Base-by-base conservation (phyloP, 2,113 vertebrate genomes). In the Semnornis frantzii region DNA sequence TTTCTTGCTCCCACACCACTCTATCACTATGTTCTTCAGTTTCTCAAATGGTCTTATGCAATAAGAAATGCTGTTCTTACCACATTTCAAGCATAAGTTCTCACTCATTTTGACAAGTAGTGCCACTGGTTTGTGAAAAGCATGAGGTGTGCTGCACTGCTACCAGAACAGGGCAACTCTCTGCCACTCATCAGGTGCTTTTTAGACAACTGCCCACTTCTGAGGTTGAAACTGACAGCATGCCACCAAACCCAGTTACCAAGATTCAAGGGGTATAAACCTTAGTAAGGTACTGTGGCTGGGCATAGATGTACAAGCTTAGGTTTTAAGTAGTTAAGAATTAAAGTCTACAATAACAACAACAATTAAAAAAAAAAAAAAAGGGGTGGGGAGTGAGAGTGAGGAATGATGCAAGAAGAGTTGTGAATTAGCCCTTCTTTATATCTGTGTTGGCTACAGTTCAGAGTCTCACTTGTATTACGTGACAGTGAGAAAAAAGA, bases 171-270 rank as follows among this genome's bases (percentile, higher is more conserved):
- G 50, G 50, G 30, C 57, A 44, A 5, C 0, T 1, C 52, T 48
- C 42, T 59, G 37, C 39, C 9, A 3, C 48, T 65, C n/a, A 37
- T 39, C 50, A 68, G 62, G 30, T 39, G 19, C 31, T 6, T 60
- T 37, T 46, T 20, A 75, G 44, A 33, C 10, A 69, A 3, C 2
- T 3, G 7, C 7, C 3, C 1, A 0, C 39, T 79, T 64, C 65
- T 0, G 1, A 18, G 27, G 48, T 10, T 0, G 2, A 86, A 83
- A 39, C 15, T 1, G 6, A 13, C 20, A 64, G 13, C 16, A 15
- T 7, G 62, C 6, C 28, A 25, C 5, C 19, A 65, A 12, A 23
- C 30, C 7, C 18, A 50, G 9, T 28, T 33, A 27, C 1, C 15
- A 44, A 10, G 17, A 62, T 44, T 30, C 28, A 34, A 54, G 23